Conservation (phyloP, 1,140 invertebrate species). For the Mercenaria mercenaria region DNA sequence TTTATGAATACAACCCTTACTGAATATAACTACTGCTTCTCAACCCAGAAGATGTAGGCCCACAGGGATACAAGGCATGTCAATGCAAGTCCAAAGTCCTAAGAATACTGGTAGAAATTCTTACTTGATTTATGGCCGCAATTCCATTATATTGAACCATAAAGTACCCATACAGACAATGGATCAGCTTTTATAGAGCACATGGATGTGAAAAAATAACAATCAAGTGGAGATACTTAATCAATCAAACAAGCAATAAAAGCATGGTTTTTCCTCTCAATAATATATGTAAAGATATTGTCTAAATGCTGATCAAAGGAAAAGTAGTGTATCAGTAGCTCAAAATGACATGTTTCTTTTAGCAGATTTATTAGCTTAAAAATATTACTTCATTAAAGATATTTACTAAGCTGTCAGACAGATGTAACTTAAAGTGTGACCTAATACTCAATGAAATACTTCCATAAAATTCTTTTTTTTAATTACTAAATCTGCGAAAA, state of each 20-base stretch:
- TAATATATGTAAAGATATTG: conserved; percentile 1
- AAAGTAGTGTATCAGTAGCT: neutral
- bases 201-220: neutral
- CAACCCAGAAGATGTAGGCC: no score
- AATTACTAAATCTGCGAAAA: no score
- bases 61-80: neutral
- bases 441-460: no score
- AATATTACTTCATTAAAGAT: no score
- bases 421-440: no score
- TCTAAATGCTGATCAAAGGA: neutral
- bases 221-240: neutral
- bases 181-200: neutral
- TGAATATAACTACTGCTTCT: no score
- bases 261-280: neutral
- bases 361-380: no score
- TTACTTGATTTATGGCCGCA: conserved; percentile 7
- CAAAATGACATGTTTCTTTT: neutral
- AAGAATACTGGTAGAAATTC: conserved; percentile 10
- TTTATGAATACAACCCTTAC: no score
- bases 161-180: neutral
- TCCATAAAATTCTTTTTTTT: no score
- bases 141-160: conserved; percentile 20
- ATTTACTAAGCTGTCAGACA: no score
- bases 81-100: neutral
- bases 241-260: neutral